Conservation (phyloP, 2,888 invertebrate species). For the Pogonocherus hispidulus region DNA sequence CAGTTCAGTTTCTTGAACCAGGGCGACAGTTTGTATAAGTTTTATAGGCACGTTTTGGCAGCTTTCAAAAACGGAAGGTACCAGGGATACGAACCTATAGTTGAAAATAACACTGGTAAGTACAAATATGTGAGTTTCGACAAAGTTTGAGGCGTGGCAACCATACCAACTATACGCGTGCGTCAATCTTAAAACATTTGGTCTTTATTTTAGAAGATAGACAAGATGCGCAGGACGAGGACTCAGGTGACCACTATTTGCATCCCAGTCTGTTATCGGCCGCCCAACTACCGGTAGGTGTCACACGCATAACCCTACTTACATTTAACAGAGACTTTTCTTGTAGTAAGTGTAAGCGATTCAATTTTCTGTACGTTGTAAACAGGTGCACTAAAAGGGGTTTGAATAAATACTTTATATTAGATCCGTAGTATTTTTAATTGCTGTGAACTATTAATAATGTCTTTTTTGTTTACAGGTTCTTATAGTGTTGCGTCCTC, state of each 20-base stretch:
- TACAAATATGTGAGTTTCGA: no score
- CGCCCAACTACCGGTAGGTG: conserved; percentile 78
- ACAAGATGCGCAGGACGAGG: conserved; percentile 31
- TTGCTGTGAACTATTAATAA: conserved; percentile 60
- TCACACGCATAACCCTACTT: conserved; percentile 55
- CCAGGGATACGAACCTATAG: conserved; percentile 70
- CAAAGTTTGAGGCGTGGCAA: no score
- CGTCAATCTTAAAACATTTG: no score
- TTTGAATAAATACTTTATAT: conserved; percentile 68
- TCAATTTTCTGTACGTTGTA: conserved; percentile 31
- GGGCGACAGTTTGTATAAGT: conserved; percentile 86
- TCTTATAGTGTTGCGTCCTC: conserved; percentile 39
- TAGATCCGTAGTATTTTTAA: conserved; percentile 50
- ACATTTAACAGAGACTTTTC: conserved; percentile 49
- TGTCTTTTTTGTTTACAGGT: conserved; percentile 65
- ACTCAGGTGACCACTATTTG: conserved; percentile 77
- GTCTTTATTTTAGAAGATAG: conserved; percentile 32
- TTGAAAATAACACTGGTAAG: conserved; percentile 62
- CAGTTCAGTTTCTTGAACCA: conserved; percentile 95
- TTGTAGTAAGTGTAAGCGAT: conserved; percentile 48
- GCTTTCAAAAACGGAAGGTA: conserved; percentile 80
- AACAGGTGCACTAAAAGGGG: conserved; percentile 44
- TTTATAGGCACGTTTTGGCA: conserved; percentile 84
- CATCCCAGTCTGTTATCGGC: conserved; percentile 84
- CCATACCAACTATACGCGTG: no score